Evolutionary conservation across 1,140 invertebrate species (phyloP).

Genomic region (Neoseiulus cucumeris): DNA sequence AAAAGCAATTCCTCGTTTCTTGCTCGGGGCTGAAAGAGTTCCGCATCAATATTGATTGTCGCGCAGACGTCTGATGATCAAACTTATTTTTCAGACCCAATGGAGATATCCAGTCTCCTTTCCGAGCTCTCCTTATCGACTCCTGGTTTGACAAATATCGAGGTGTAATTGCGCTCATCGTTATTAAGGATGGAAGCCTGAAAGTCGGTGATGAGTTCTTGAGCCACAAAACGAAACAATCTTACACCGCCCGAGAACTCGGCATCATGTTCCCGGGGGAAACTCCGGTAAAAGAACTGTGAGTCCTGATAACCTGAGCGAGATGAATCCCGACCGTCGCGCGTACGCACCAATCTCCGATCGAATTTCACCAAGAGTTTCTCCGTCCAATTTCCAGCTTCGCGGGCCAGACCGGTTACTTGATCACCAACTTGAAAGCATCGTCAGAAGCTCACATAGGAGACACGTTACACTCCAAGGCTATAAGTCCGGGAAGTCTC

Average conservation of each 20-base stretch:
- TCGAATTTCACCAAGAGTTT: too few species aligned
- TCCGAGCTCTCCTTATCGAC: conserved; percentile 73
- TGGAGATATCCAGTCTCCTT: conserved; percentile 33
- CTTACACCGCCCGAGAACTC: conserved; percentile 56
- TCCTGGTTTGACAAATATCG: conserved; percentile 76
- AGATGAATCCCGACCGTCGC: too few species aligned
- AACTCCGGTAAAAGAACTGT: conserved; percentile 42
- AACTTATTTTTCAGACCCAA: conserved; percentile 36
- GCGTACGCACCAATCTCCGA: too few species aligned
- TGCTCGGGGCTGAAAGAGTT: too few species aligned
- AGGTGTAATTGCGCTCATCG: conserved; percentile 60
- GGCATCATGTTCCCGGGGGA: conserved; percentile 60
- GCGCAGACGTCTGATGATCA: too few species aligned
- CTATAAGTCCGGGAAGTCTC: background rate
- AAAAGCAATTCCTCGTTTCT: too few species aligned
- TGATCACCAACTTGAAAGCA: conserved; percentile 58
- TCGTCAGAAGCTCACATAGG: conserved; percentile 58
- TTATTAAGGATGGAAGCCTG: conserved; percentile 49
- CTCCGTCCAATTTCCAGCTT: conserved; percentile 31
- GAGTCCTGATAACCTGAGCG: conserved; percentile 24
- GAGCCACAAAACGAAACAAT: conserved; percentile 42
- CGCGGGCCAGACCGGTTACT: conserved; percentile 57
- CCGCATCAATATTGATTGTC: too few species aligned
- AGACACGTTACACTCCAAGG: conserved; percentile 50
- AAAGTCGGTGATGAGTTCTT: conserved; percentile 43